Evolutionary conservation across 2,888 invertebrate genomes (phyloP), one percentile per base, ranked within the genome.

Genomic region (Bellardia bayeri): DNA sequence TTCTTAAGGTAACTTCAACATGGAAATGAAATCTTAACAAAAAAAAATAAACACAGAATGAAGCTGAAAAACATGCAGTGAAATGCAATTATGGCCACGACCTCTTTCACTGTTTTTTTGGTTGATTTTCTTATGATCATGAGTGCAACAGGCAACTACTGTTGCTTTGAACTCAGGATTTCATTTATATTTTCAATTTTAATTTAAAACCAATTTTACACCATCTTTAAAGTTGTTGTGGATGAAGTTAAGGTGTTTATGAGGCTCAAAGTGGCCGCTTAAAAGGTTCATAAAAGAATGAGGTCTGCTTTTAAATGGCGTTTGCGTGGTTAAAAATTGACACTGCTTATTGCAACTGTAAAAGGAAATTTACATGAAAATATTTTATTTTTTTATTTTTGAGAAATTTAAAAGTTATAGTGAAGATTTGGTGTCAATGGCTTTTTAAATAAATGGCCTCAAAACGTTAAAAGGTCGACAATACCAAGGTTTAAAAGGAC

Each of bases 41-140:
- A 37, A 33, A 33, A 33, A 33, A 33, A 33, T 51, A 69, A 8
- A 42, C 13, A 40, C 9, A 42, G 56, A 33, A 58, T 4, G 33
- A 66, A 68, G 23, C 2, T 9, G 51, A 45, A 66, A 13, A 79
- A 69, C 74, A 76, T 74, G 69, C 54, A 76, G 75, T 76, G 75
- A 71, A 75, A 75, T 76, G 80, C 69, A 87, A 83, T 87, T 76
- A 72, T 58, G 80, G 71, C 74, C 74, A 83, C 79, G 86, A 83
- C 79, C 82, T 83, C 79, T 86, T 86, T 86, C 66, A 72, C 71
- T 49, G 58, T 23, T 58, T 51, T 58, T 13, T 42, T 4, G 33
- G 71, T 72, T 33, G 37, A 40, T 54, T 9, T 56, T 72, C 49
- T 54, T 74, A 69, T 75, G 75, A 75, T 45, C 61, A 49, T 72